These are phyloP conservation scores for Talpa occidentalis DNA, from an alignment of 2,113 vertebrate genomes.

Conservation along the genomic window DNA sequence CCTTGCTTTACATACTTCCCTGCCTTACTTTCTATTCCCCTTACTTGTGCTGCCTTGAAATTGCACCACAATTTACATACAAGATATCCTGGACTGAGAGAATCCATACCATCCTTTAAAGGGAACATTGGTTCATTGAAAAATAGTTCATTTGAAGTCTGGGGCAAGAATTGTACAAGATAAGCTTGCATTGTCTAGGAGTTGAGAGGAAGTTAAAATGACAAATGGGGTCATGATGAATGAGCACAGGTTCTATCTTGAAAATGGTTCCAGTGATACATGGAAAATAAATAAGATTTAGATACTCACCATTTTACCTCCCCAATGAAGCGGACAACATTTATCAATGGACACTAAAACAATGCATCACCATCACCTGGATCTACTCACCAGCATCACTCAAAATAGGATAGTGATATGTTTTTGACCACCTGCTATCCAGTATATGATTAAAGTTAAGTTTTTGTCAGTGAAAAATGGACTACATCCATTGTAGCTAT, in stretches of 20 bases:
- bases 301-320: not conserved
- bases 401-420: not conserved
- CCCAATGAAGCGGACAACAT: not conserved
- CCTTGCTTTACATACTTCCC: not conserved
- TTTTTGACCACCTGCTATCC: not conserved
- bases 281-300: not conserved
- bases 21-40: not conserved
- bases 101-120: not conserved
- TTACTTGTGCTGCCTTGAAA: not conserved
- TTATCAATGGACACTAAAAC: constrained; percentile 26
- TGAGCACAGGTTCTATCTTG: not conserved
- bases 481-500: too few relatives aligned
- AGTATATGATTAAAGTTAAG: too few relatives aligned
- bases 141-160: not conserved
- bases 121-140: not conserved
- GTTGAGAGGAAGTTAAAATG: not conserved
- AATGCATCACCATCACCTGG: not conserved
- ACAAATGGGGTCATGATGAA: not conserved
- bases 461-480: too few relatives aligned
- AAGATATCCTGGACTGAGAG: not conserved
- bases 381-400: not conserved
- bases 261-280: not conserved
- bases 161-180: not conserved
- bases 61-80: not conserved
- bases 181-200: not conserved